A percentile compares a stretch with the other conserved stretches of the same genome.
Evolutionary conservation across 2,888 invertebrate species (phyloP).

Genomic region (Acleris laterana): DNA sequence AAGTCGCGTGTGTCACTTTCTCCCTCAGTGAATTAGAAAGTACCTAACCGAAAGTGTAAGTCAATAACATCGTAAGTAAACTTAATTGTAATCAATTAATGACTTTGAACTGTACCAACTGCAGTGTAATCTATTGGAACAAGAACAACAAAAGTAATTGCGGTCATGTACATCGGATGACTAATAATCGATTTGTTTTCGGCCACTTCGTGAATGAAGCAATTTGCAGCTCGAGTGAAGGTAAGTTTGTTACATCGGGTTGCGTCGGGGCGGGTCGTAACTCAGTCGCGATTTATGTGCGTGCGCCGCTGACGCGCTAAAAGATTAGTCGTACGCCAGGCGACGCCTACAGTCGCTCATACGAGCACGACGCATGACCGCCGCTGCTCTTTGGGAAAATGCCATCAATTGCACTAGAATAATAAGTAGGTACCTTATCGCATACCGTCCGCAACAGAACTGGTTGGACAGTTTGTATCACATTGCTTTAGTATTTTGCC

Average conservation of each 20-base stretch:
- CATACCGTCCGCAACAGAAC: no score
- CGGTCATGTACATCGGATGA: conserved; percentile 39
- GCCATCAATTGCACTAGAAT: conserved; percentile 14
- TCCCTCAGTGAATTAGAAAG: no score
- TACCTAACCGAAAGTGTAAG: no score
- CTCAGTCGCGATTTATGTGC: conserved; percentile 78
- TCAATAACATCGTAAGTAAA: no score
- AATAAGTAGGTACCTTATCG: no score
- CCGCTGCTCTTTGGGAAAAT: conserved; percentile 24
- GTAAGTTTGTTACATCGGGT: conserved; percentile 61
- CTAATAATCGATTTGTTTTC: conserved; percentile 58
- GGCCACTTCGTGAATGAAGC: conserved; percentile 55
- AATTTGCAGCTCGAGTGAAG: conserved; percentile 65
- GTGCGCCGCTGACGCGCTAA: conserved; percentile 79
- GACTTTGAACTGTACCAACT: no score
- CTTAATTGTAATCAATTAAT: no score
- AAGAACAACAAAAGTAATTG: background rate
- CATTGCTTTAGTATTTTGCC: no score
- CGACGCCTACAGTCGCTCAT: conserved; percentile 35
- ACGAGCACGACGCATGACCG: conserved; percentile 12
- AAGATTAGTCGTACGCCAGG: conserved; percentile 69
- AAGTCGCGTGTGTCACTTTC: no score
- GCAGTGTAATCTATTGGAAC: no score
- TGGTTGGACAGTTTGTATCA: no score
- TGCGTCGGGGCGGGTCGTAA: conserved; percentile 67